These are phyloP conservation scores for Protophormia terraenovae DNA, from an alignment of 2,888 invertebrate genomes.

Conservation along the genomic window DNA sequence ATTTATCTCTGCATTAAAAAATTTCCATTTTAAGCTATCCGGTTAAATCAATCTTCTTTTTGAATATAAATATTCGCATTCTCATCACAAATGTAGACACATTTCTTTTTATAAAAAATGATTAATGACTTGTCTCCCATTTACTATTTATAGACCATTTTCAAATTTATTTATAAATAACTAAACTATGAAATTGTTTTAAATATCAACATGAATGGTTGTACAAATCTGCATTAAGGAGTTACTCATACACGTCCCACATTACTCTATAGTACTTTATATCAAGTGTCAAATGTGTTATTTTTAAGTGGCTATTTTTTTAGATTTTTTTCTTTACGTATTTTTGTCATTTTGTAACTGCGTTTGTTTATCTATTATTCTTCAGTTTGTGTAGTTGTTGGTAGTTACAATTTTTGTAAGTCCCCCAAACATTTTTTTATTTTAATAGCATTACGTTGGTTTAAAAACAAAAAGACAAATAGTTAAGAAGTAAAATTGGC, in stretches of 20 bases:
- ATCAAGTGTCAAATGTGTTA: conserved; percentile 60
- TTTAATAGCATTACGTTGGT: neutral
- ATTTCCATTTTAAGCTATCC: no score
- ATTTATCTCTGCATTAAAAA: no score
- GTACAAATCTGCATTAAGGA: conserved; percentile 34
- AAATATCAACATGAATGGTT: neutral
- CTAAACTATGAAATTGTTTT: neutral
- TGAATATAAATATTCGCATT: no score
- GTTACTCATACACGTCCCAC: conserved; percentile 51
- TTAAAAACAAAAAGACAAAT: neutral
- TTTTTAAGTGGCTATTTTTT: conserved; percentile 61
- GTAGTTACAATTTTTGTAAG: conserved; percentile 20
- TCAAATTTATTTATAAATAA: neutral
- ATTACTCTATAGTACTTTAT: conserved; percentile 30
- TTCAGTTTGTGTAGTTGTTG: neutral
- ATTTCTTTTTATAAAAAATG: neutral
- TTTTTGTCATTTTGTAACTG: conserved; percentile 47
- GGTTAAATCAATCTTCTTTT: no score
- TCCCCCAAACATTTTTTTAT: conserved; percentile 9
- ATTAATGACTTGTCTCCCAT: neutral
- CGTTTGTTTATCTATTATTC: conserved; percentile 32
- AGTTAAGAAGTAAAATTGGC: no score
- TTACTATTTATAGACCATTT: no score
- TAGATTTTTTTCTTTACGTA: conserved; percentile 9
- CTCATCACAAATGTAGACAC: no score